phyloP scores from a whole-genome alignment of 2,113 vertebrate genomes.

The Terrapene triunguis region DNA sequence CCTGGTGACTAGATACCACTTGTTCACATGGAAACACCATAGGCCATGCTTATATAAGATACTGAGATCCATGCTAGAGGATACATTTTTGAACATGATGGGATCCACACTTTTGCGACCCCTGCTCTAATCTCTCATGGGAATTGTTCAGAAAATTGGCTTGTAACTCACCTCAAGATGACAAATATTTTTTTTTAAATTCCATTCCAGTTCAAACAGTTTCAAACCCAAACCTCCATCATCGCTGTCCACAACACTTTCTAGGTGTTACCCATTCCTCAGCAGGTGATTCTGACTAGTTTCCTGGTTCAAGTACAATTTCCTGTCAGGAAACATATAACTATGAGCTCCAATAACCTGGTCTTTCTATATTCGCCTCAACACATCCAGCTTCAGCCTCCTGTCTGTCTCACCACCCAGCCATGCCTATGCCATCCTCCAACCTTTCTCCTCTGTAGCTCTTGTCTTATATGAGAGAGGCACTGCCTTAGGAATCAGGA shows the following conservation, averaged over 20 bases:
- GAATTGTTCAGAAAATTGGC: background rate
- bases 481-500: background rate
- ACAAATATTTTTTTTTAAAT: background rate
- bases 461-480: no score
- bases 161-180: conserved; percentile 13
- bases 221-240: no score
- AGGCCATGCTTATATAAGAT: background rate
- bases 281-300: no score
- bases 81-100: background rate
- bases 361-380: background rate
- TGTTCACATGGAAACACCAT: fast-evolving
- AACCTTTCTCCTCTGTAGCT: no score
- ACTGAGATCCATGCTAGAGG: background rate
- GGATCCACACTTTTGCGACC: background rate
- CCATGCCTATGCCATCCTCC: no score
- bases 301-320: background rate
- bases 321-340: background rate
- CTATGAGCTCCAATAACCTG: fast-evolving
- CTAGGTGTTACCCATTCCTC: no score
- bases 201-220: background rate
- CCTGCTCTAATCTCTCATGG: background rate
- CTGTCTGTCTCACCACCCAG: background rate
- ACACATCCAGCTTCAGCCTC: fast-evolving
- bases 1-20: background rate
- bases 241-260: no score